phyloP scores from a whole-genome alignment of 2,797 vertebrate genomes.

The Podarcis lilfordi region DNA sequence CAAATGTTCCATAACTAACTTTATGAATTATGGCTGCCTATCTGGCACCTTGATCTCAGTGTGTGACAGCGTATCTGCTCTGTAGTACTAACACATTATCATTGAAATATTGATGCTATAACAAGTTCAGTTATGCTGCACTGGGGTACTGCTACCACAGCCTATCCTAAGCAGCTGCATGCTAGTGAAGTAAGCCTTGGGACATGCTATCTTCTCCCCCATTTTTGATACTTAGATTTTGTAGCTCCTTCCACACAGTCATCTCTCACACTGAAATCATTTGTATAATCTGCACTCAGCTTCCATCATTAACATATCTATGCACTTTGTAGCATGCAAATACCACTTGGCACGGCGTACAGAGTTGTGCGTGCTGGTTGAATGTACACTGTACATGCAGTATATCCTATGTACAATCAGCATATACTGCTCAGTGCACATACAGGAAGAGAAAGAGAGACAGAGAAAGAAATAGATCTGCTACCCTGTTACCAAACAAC shows the following conservation, averaged over 20 bases:
- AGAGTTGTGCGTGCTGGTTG: neutral
- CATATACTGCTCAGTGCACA: neutral
- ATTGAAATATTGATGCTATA: neutral
- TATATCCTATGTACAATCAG: neutral
- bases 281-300: neutral
- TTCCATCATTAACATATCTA: slow-evolving; percentile 27
- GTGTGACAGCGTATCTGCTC: neutral
- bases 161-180: neutral
- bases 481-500: slow-evolving; percentile 54
- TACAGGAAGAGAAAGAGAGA: neutral
- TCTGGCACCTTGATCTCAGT: neutral
- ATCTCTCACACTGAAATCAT: neutral
- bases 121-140: neutral
- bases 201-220: neutral
- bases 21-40: neutral
- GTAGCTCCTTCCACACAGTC: neutral
- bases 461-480: slow-evolving; percentile 23
- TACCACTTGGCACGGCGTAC: slow-evolving; percentile 38
- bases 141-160: neutral
- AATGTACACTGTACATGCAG: neutral
- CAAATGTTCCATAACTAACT: neutral
- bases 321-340: slow-evolving; percentile 41
- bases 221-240: neutral
- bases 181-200: neutral
- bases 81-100: neutral